Evolutionary conservation across 2,888 invertebrate genomes (phyloP), one percentile per base, ranked within the genome.

Genomic region (Cataglyphis cursor): DNA sequence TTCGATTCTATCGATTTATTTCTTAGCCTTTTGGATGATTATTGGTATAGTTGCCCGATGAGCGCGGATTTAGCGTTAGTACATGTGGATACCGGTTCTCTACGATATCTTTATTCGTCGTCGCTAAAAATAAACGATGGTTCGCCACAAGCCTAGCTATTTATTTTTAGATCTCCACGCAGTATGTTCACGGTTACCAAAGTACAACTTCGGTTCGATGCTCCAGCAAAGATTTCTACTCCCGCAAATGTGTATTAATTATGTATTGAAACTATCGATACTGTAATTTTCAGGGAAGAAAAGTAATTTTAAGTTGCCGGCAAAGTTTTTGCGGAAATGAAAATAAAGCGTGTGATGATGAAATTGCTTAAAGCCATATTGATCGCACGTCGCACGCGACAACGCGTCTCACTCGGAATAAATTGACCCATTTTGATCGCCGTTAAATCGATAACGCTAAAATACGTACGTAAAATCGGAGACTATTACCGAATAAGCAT

Each of bases 381-480:
- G 59, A 80, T 72, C 59, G 59, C 35, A 21, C 21, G 44, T 72
- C 59, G 59, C 35, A 21, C 21, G 44, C 48, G 24, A 72, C 72
- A 70, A 70, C 31, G 59, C 44, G 59, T 41, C 59, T 28, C 21
- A 21, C 59, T 72, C 44, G 44, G 35, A 5, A 24, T 72, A 72
- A 80, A 80, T 48, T 80, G 59, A 80, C 72, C 78, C 59, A 72
- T 80, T 80, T 80, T 80, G 72, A 80, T 80, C 35, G 59, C 24
- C 44, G 21, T 48, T 61, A 48, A 80, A 80, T 80, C 72, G 59
- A 80, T 65, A 57, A 76, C 38, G 65, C 44, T 78, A 59, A 72
- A 80, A 72, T 72, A 80, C 78, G 35, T 66, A 66, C 31, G n/a
- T 35, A 24, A n/a, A 72, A 80, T 72, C 72, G 59, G 44, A 31